These are phyloP conservation scores for Champsocephalus gunnari DNA, from an alignment of 2,797 vertebrate species.

Conservation along the genomic window DNA sequence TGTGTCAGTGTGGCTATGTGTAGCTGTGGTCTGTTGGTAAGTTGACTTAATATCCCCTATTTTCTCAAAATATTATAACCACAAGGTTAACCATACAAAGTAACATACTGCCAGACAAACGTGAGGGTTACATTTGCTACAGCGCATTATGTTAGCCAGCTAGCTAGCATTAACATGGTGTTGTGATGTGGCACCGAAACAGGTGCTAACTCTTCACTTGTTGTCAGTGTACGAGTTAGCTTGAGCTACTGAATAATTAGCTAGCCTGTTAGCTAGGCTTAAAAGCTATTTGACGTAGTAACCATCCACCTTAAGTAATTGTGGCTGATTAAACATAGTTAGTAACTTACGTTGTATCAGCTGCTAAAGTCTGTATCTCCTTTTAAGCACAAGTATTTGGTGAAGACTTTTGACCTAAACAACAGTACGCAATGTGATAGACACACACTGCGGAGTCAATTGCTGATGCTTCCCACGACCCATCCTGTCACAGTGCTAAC, in stretches of 20 bases:
- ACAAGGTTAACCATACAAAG: neutral
- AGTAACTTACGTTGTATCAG: neutral
- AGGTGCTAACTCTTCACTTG: slow-evolving; percentile 54
- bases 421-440: neutral
- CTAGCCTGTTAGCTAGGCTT: slow-evolving; percentile 8
- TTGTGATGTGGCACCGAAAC: slow-evolving; percentile 78
- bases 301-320: fast-evolving
- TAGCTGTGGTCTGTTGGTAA: slow-evolving; percentile 72
- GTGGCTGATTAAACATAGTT: neutral
- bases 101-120: neutral
- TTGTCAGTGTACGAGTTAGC: slow-evolving; percentile 27
- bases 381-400: neutral
- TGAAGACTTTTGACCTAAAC: neutral
- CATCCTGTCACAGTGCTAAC: neutral
- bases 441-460: neutral
- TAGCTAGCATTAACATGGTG: slow-evolving; percentile 8
- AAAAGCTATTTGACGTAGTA: neutral
- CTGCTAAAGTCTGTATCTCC: neutral
- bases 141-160: slow-evolving; percentile 4
- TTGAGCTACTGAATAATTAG: neutral
- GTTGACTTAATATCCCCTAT: slow-evolving; percentile 14
- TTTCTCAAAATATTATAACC: neutral
- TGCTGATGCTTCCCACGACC: neutral
- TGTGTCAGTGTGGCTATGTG: slow-evolving; percentile 73
- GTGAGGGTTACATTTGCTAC: neutral